phyloP scores from a whole-genome alignment of 2,797 vertebrate species.

The Enteromius argenteus region DNA sequence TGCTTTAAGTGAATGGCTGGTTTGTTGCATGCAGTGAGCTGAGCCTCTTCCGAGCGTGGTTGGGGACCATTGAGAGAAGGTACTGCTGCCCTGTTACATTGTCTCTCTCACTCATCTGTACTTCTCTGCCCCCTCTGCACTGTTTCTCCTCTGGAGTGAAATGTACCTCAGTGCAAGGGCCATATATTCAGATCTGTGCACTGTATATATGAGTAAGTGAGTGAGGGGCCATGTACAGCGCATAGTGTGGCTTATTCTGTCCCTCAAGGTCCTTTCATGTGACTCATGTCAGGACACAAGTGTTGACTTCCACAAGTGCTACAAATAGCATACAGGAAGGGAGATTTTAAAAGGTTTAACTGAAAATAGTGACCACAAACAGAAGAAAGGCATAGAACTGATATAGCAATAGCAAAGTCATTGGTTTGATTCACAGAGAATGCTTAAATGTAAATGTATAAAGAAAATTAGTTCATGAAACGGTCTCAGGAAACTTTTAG shows the following conservation, averaged over 20 bases:
- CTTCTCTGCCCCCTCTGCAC: background rate
- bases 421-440: background rate
- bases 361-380: background rate
- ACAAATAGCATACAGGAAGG: background rate
- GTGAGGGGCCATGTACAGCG: background rate
- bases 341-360: background rate
- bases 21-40: constrained; percentile 78
- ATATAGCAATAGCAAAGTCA: background rate
- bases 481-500: background rate
- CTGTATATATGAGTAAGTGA: constrained; percentile 41
- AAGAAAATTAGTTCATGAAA: background rate
- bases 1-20: constrained; percentile 61
- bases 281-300: constrained; percentile 8
- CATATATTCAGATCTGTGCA: constrained; percentile 48
- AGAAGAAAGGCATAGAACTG: background rate
- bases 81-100: constrained; percentile 66
- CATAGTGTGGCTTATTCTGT: constrained; percentile 30
- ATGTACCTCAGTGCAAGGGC: constrained; percentile 21
- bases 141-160: constrained; percentile 14
- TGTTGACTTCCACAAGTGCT: background rate
- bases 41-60: constrained; percentile 76
- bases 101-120: constrained; percentile 28
- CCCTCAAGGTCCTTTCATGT: background rate
- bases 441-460: background rate
- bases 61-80: constrained; percentile 77